A percentile compares a stretch with the other conserved stretches of the same genome.
Conservation (phyloP, 2,888 invertebrate species). For the Apodemia zela region DNA sequence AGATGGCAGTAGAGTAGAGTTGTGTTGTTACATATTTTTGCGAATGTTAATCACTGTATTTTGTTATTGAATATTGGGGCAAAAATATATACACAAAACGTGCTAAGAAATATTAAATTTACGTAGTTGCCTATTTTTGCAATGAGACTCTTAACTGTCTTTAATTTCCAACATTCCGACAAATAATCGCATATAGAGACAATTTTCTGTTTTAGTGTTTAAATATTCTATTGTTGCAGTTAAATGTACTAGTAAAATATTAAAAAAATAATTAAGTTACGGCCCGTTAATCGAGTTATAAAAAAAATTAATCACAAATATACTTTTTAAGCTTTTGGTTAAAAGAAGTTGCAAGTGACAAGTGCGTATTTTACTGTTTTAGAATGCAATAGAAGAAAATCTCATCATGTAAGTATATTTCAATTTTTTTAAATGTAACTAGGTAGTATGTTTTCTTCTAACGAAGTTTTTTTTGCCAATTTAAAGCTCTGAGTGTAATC, state of each 20-base stretch:
- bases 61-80: background rate
- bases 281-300: background rate
- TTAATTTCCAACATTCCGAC: background rate
- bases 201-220: background rate
- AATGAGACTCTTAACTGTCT: background rate
- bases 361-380: slow-evolving; percentile 4
- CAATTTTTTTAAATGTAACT: background rate
- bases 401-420: slow-evolving; percentile 8
- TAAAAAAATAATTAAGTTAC: background rate
- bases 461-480: background rate
- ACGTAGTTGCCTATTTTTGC: background rate
- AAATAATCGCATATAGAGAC: background rate
- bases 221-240: background rate
- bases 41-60: background rate
- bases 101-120: background rate
- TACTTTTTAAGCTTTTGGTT: background rate
- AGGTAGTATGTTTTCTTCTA: background rate
- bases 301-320: background rate
- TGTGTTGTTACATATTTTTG: background rate
- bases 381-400: slow-evolving; percentile 10
- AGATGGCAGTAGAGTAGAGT: too few species aligned
- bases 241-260: background rate
- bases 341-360: background rate
- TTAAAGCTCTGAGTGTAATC: background rate
- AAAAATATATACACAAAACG: background rate